Conservation (phyloP, 2,888 invertebrate genomes). For the Leptarthrus brevirostris region DNA sequence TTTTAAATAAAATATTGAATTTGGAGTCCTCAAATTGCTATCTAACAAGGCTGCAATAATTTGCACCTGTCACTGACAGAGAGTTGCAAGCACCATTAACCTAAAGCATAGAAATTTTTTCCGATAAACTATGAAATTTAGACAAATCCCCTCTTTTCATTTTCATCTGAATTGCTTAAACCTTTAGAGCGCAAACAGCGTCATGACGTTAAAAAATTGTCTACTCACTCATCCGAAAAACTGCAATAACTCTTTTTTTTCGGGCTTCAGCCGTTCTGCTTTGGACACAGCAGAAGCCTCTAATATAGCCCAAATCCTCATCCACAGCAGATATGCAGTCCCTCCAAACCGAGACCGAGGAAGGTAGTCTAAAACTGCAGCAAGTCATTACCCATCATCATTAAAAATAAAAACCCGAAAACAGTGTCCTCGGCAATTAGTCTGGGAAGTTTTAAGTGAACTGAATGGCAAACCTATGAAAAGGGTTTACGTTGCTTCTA, state of each 20-base stretch:
- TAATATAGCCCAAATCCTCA: background rate
- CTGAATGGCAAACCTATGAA: background rate
- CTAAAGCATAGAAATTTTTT: too few species aligned
- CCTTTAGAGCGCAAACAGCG: background rate
- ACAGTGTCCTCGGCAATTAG: constrained; percentile 30
- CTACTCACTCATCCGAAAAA: constrained; percentile 17
- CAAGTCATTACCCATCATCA: constrained; percentile 36
- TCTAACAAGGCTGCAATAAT: too few species aligned
- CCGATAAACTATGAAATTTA: too few species aligned
- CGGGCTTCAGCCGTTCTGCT: background rate
- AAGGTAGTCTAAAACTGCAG: background rate
- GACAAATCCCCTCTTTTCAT: too few species aligned
- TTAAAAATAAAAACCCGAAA: constrained; percentile 22
- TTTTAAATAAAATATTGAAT: too few species aligned
- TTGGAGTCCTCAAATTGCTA: too few species aligned
- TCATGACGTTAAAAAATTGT: background rate
- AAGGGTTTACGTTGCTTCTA: background rate
- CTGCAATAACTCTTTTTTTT: constrained; percentile 14
- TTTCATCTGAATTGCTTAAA: background rate
- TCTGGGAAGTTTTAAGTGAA: background rate
- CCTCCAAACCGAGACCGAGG: background rate
- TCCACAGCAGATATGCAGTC: background rate
- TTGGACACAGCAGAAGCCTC: background rate
- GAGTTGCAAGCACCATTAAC: too few species aligned
- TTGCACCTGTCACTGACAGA: too few species aligned